Percentiles rank a stretch among this genome's conserved stretches.
These are phyloP conservation scores for Mythimna albipuncta DNA, from an alignment of 2,888 invertebrate genomes.

Conservation along the genomic window DNA sequence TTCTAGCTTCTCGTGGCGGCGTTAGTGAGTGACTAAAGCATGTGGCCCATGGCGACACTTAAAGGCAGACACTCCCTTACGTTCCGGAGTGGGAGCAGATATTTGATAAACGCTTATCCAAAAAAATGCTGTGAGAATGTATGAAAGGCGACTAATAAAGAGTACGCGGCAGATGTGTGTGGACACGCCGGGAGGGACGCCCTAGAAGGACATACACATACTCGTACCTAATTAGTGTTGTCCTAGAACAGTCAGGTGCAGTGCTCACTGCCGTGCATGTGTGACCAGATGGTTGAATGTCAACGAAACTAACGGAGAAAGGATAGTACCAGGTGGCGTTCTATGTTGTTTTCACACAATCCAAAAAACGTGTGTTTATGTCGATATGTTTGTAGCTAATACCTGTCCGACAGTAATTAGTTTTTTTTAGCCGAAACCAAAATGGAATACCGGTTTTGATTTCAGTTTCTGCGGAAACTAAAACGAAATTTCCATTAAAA, in stretches of 20 bases:
- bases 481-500: too few relatives aligned
- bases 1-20: too few relatives aligned
- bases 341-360: not conserved
- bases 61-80: too few relatives aligned
- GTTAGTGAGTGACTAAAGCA: too few relatives aligned
- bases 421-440: too few relatives aligned
- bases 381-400: not conserved
- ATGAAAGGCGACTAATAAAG: not conserved
- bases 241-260: not conserved
- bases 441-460: too few relatives aligned
- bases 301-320: not conserved
- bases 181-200: not conserved
- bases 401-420: not conserved
- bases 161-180: not conserved
- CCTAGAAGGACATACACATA: not conserved
- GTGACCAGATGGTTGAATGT: not conserved
- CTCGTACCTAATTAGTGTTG: not conserved
- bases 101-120: too few relatives aligned
- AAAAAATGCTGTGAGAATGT: not conserved
- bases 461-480: too few relatives aligned
- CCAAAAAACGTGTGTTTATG: not conserved
- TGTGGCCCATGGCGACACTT: too few relatives aligned
- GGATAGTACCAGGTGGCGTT: not conserved
- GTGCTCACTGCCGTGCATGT: not conserved
- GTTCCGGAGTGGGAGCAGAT: too few relatives aligned